A percentile compares a stretch with the other conserved stretches of the same genome.
Evolutionary conservation across 2,797 vertebrate genomes (phyloP).

Genomic region (Diceros bicornis): DNA sequence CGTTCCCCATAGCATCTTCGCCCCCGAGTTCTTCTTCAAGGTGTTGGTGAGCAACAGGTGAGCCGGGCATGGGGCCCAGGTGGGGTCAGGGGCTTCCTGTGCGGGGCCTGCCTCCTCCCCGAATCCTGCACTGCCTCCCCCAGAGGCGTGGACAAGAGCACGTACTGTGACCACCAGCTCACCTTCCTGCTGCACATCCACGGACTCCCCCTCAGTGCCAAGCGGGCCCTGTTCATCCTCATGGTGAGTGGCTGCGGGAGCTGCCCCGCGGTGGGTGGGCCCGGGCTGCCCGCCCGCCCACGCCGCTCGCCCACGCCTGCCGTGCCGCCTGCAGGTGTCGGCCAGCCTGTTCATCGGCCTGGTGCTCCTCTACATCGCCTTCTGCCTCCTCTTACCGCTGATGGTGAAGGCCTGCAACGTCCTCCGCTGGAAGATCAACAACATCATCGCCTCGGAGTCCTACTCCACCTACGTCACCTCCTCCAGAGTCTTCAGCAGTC

Average conservation of each 20-base stretch:
- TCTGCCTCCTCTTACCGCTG: conserved; percentile 2
- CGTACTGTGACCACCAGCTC: conserved; percentile 85
- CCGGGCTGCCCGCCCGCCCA: fast-evolving
- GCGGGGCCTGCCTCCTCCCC: not conserved
- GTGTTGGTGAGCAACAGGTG: conserved; percentile 86
- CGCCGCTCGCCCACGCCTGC: fast-evolving
- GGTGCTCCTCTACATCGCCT: conserved; percentile 62
- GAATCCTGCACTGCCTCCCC: not conserved
- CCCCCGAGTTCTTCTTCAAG: conserved; percentile 85
- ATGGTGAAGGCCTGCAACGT: not conserved
- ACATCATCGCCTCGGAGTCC: conserved; percentile 20
- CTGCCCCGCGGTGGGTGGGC: not conserved
- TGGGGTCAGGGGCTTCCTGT: fast-evolving
- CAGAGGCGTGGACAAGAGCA: conserved; percentile 81
- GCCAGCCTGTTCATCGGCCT: not conserved
- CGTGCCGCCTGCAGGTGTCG: conserved; percentile 48
- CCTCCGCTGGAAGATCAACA: conserved; percentile 64
- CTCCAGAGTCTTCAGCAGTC: not conserved
- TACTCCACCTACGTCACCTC: not conserved
- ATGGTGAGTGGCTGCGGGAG: conserved; percentile 49
- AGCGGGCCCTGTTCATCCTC: conserved; percentile 36
- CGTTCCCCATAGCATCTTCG: conserved; percentile 10
- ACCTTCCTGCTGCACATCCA: conserved; percentile 84
- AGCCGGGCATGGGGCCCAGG: not conserved
- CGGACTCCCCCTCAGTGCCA: conserved; percentile 75